phyloP scores from a whole-genome alignment of 2,888 invertebrate species.

The Dexiosoma caninum region DNA sequence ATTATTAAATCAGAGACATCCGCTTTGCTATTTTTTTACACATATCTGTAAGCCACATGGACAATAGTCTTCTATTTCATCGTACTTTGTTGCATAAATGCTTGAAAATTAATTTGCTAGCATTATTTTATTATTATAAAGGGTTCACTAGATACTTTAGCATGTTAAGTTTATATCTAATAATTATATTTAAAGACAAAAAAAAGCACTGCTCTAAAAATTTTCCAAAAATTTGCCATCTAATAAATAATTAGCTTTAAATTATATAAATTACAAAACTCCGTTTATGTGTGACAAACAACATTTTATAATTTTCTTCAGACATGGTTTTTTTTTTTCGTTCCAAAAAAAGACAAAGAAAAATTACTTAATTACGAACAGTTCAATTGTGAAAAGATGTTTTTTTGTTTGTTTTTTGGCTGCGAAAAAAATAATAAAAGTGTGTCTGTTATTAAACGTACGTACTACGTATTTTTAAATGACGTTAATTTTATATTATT shows the following conservation, averaged over 20 bases:
- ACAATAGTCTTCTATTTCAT: too few relatives aligned
- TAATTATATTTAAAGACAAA: not conserved
- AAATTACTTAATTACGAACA: not conserved
- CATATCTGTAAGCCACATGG: too few relatives aligned
- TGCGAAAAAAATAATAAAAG: not conserved
- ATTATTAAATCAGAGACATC: too few relatives aligned
- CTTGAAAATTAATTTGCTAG: too few relatives aligned
- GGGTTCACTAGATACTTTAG: too few relatives aligned
- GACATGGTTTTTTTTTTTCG: not conserved
- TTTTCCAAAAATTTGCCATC: slow-evolving; percentile 12
- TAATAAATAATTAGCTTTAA: slow-evolving; percentile 12
- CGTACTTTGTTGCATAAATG: too few relatives aligned
- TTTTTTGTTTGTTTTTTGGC: not conserved
- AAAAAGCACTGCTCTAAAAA: not conserved
- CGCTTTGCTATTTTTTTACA: too few relatives aligned
- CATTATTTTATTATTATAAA: too few relatives aligned
- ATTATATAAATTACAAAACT: slow-evolving; percentile 7
- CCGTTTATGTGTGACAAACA: not conserved
- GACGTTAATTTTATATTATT: slow-evolving; percentile 16
- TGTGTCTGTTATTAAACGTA: not conserved
- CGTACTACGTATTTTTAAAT: not conserved
- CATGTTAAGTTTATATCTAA: too few relatives aligned
- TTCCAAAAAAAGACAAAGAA: not conserved
- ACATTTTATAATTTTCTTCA: not conserved
- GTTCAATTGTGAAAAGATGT: not conserved